Percentiles rank a stretch among this genome's conserved stretches.
These are phyloP conservation scores for Idaea dimidiata DNA, from an alignment of 2,888 invertebrate genomes.

Conservation along the genomic window DNA sequence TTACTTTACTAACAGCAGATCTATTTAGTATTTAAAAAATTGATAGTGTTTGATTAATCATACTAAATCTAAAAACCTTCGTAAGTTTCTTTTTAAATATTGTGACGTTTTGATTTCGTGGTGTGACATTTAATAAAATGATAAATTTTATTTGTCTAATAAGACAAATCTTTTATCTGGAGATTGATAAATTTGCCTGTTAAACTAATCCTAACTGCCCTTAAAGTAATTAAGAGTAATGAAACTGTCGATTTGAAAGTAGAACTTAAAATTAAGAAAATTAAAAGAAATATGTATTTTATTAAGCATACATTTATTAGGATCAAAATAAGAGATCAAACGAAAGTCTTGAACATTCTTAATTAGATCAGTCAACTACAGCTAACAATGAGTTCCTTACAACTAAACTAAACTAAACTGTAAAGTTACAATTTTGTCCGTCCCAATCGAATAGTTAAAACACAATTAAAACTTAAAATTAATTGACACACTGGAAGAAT, in stretches of 20 bases:
- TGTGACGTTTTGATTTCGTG: too few species aligned
- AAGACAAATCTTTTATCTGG: too few species aligned
- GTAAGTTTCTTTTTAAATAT: too few species aligned
- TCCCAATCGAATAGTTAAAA: conserved; percentile 2
- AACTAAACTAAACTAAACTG: conserved; percentile 7
- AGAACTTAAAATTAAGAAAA: conserved; percentile 11
- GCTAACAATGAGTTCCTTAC: conserved; percentile 20
- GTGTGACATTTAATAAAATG: too few species aligned
- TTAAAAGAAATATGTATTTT: conserved; percentile 28
- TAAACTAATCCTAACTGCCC: not conserved
- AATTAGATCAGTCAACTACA: conserved; percentile 65
- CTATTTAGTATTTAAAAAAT: too few species aligned
- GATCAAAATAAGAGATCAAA: conserved; percentile 70
- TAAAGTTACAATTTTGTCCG: too few species aligned
- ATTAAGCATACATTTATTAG: conserved; percentile 49
- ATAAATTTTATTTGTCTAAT: too few species aligned
- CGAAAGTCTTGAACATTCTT: conserved; percentile 76
- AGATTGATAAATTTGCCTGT: not conserved
- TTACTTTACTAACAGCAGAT: too few species aligned
- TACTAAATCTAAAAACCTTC: too few species aligned
- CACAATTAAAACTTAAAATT: conserved; percentile 20
- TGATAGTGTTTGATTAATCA: too few species aligned
- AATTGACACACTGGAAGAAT: conserved; percentile 61
- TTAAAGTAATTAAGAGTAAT: not conserved
- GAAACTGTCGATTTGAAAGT: not conserved